Base-by-base conservation (phyloP, 2,888 invertebrate species). In the Drosophila quinaria region DNA sequence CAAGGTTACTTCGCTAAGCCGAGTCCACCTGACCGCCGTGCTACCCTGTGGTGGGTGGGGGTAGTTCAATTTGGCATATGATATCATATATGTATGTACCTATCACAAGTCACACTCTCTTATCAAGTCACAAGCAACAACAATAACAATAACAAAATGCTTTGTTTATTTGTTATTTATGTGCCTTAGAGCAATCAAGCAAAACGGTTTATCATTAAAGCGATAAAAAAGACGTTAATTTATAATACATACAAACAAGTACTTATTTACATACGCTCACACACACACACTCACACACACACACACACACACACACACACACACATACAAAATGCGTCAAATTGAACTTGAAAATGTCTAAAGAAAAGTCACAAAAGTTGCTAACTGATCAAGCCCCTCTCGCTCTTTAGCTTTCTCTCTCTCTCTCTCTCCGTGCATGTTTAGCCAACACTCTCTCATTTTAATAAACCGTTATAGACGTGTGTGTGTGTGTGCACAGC, bases 191-290 rank as follows among this genome's bases (percentile, higher is more conserved):
- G 67, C 86, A 88, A 88, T 89, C 84, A 84, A 84, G 87, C 89
- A 89, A 89, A 89, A 81, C 87, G 87, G 71, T 87, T 84, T 84
- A 89, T 84, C 84, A 84, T 87, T 73, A 70, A 74, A 72, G 81
- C 81, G 84, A 84, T 84, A 84, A 87, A 87, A 89, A 88, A 46
- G 67, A 84, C 87, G 77, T 89, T 81, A 87, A 84, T 84, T 89
- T 84, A 89, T 87, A 87, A 70, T 67, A 56, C 35, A 56, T n/a
- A 39, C 19, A 60, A 5, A 44, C 39, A 66, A 51, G 37, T 56
- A 74, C 46, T 54, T 54, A 61, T 56, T 54, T 68, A 49, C 60
- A 68, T 52, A 59, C 19, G 51, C 25, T 25, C 54, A 58, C 61
- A 50, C 15, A 15, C 17, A 51, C 55, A 69, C 39, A 65, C 8